Base-by-base conservation (phyloP, 2,888 invertebrate species). In the Pardosa pseudoannulata region DNA sequence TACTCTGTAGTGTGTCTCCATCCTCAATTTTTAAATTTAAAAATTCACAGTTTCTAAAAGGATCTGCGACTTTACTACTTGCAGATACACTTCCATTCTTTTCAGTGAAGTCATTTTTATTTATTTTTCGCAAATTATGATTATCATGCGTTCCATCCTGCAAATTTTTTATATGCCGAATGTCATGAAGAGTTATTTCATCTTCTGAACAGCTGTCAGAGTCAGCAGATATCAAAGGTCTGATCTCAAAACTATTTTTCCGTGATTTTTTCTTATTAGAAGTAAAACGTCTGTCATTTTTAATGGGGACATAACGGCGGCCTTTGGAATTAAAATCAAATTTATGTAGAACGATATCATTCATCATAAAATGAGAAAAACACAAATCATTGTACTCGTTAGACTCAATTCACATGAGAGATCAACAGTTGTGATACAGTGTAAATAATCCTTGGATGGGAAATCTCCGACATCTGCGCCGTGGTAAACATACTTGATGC, bases 181-280 rank as follows among this genome's bases (percentile, higher is more conserved):
- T 72, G 39, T 83, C 83, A 65, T 79, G 79, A n/a, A 86, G 74
- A 16, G 86, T 86, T 9, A 86, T 75, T 79, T 86, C 86, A 9
- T 83, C 83, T 41, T 83, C 83, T 1, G 83, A 83, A 7, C 50
- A 29, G 23, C 78, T 83, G 23, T 83, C 83, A 11, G 78, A 31
- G 36, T 83, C 83, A 64, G 16, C 46, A 32, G 82, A 76, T 46
- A 78, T 78, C 65, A 83, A 36, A 65, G 83, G 78, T 78, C 31
- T 83, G 39, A 29, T 65, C 50, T 83, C 83, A 67, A 46, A 56
- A 28, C 46, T 68, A 36, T 19, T 28, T 62, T 67, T 78, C 29
- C 65, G 72, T n/a, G 64, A 71, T 68, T 83, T 83, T 62, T 78
- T 65, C 36, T 83, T 78, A 31, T 62, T 83, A 19, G 83, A 76